phyloP scores from a whole-genome alignment of 2,888 invertebrate species.

The Heliconius charithonia region DNA sequence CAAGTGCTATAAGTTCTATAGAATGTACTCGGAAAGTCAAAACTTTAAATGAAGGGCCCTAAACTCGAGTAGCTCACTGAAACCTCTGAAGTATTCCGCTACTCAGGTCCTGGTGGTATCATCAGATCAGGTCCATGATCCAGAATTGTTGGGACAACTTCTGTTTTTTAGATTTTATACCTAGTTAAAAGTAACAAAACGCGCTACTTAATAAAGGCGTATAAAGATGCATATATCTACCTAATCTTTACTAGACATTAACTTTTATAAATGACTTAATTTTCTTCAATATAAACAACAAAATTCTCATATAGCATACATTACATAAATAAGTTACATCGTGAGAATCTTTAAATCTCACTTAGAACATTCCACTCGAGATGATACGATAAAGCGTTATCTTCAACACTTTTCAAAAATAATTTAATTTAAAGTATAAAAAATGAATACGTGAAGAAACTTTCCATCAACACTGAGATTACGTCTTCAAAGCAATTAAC shows the following conservation, averaged over 20 bases:
- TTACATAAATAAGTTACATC: background rate
- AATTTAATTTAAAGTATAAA: conserved; percentile 6
- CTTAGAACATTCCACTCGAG: background rate
- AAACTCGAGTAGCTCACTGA: too few species aligned
- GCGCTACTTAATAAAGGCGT: too few species aligned
- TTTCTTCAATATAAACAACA: background rate
- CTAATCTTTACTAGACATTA: background rate
- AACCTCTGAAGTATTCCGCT: too few species aligned
- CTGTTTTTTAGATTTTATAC: too few species aligned
- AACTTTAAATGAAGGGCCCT: too few species aligned
- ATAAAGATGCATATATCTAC: background rate
- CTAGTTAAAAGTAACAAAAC: too few species aligned
- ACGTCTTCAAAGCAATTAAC: conserved; percentile 31
- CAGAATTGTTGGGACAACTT: too few species aligned
- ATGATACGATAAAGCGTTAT: conserved; percentile 8
- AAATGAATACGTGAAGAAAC: conserved; percentile 61
- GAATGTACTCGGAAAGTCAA: too few species aligned
- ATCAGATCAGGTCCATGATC: too few species aligned
- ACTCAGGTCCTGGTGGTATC: too few species aligned
- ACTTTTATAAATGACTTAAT: background rate
- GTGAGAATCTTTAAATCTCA: conserved; percentile 6
- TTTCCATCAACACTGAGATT: conserved; percentile 39
- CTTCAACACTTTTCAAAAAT: background rate
- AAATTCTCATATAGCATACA: background rate
- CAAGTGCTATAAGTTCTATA: too few species aligned